A percentile compares a stretch with the other conserved stretches of the same genome.
Conservation (phyloP, 2,113 vertebrate species). For the Chiloscyllium plagiosum region DNA sequence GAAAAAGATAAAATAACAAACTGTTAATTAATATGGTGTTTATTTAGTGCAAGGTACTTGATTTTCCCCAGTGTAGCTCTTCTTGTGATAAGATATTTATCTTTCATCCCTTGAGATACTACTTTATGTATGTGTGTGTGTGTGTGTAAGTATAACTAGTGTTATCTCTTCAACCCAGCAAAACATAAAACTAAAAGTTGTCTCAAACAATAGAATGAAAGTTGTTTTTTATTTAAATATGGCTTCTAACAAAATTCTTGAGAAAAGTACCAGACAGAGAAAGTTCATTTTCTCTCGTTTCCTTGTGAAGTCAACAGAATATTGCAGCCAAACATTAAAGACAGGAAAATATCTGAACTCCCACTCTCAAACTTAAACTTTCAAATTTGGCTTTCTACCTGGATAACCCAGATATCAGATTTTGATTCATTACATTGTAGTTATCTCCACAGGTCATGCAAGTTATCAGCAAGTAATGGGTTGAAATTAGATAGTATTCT, state of each 20-base stretch:
- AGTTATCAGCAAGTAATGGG: neutral
- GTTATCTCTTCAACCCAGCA: neutral
- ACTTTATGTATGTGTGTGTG: neutral
- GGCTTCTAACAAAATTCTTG: neutral
- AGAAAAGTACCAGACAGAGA: neutral
- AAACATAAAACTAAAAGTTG: neutral
- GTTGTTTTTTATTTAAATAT: neutral
- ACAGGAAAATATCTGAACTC: too few species aligned
- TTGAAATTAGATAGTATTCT: neutral
- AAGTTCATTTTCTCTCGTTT: neutral
- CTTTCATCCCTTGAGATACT: slow-evolving; percentile 10
- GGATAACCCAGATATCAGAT: neutral
- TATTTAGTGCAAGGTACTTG: slow-evolving; percentile 7
- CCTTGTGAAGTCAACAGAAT: neutral
- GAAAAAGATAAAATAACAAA: neutral
- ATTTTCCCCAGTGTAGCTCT: slow-evolving; percentile 8
- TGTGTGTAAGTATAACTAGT: neutral
- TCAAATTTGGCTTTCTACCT: neutral
- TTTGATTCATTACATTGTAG: neutral
- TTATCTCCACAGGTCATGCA: neutral
- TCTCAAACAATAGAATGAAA: neutral
- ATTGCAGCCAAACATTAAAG: too few species aligned
- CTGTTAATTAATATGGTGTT: slow-evolving; percentile 28
- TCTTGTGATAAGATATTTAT: slow-evolving; percentile 33
- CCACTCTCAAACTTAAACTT: neutral